These are phyloP conservation scores for Lerista edwardsae DNA, from an alignment of 2,797 vertebrate species.

Conservation along the genomic window DNA sequence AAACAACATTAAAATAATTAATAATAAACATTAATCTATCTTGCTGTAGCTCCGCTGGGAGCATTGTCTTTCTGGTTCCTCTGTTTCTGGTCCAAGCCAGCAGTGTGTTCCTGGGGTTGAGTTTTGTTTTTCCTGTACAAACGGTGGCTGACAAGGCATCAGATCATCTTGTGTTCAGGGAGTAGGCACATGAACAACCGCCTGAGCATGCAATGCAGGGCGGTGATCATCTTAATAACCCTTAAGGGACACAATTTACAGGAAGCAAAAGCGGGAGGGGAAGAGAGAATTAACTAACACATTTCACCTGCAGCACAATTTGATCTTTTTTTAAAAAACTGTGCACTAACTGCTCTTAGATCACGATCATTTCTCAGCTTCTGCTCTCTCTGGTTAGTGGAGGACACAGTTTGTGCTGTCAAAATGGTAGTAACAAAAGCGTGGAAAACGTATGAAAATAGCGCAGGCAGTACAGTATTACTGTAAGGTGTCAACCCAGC, in stretches of 20 bases:
- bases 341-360: not conserved
- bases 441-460: not conserved
- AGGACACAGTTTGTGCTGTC: not conserved
- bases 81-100: constrained; percentile 17
- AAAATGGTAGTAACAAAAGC: not conserved
- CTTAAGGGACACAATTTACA: constrained; percentile 36
- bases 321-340: constrained; percentile 30
- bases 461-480: not conserved
- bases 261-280: constrained; percentile 32
- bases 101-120: not conserved
- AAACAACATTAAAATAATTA: too few species aligned
- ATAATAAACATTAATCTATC: too few species aligned
- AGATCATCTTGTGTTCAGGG: constrained; percentile 10
- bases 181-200: constrained; percentile 28
- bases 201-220: not conserved
- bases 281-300: not conserved
- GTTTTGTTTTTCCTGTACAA: constrained; percentile 25
- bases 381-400: not conserved
- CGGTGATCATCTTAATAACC: constrained; percentile 36
- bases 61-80: not conserved
- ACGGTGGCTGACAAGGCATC: constrained; percentile 10
- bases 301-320: not conserved
- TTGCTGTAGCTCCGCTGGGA: not conserved
- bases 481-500: not conserved
- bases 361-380: not conserved